Conservation (phyloP, 2,113 vertebrate genomes). For the Leucosticte australis region DNA sequence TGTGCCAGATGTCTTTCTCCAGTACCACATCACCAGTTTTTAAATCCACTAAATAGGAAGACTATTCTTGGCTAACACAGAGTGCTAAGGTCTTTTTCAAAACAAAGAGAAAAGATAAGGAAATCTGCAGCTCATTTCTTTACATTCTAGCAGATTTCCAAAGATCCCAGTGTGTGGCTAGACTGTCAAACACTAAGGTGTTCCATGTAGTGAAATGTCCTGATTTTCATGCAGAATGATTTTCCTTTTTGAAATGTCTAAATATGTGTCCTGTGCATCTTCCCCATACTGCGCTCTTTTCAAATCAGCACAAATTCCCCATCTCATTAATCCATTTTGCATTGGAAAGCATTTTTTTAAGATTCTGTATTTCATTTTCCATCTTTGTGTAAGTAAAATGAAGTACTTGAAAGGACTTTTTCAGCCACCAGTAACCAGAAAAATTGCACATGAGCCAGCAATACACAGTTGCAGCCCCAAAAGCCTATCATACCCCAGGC, state of each 20-base stretch:
- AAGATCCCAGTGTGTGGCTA: neutral
- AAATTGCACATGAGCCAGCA: neutral
- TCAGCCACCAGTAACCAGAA: neutral
- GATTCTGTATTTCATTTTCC: neutral
- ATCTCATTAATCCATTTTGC: neutral
- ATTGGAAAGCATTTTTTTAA: neutral
- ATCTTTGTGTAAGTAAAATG: neutral
- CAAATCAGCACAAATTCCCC: neutral
- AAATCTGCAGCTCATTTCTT: neutral
- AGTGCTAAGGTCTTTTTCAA: neutral
- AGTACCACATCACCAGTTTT: neutral
- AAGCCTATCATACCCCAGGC: neutral
- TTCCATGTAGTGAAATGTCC: neutral
- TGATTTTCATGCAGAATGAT: neutral
- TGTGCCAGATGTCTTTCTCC: slow-evolving; percentile 27
- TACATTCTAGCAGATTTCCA: neutral
- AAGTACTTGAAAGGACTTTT: neutral
- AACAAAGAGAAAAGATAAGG: neutral
- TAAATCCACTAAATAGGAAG: neutral
- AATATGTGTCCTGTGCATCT: neutral
- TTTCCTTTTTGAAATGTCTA: neutral
- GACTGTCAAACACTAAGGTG: neutral
- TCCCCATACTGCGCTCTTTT: neutral
- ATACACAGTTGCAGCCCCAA: neutral
- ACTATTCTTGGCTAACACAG: neutral